Evolutionary conservation across 2,888 invertebrate genomes (phyloP), one percentile per base, ranked within the genome.

Genomic region (Liopterus haemorrhoidalis): DNA sequence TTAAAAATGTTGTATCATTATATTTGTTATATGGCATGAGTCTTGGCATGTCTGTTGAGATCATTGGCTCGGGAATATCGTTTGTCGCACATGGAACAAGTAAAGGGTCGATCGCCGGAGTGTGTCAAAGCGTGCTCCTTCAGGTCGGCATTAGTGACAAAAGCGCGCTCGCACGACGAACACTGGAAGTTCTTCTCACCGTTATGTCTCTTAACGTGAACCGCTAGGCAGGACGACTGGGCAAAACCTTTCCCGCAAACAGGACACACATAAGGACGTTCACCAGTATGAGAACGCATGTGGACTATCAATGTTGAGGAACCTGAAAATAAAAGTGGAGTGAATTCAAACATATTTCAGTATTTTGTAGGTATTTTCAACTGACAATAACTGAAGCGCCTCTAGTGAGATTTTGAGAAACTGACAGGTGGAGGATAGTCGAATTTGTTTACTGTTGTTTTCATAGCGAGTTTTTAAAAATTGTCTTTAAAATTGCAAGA

Each of bases 271-370:
- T 68, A 69, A 1, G 67, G 68, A 15, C 44, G 28, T 22, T 49
- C 69, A 1, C 68, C 68, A 2, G 67, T 68, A 49, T 68, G 67
- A 1, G 65, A 64, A 39, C 67, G 49, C 25, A 64, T 57, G 49
- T 69, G 68, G 9, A 66, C 64, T 41, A 64, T 65, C 36, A 68
- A 53, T 3, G 66, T 64, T 52, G 67, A 67, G 2, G 67, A 67
- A 18, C 68, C 67, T 42, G 67, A 67, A 52, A 66, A 69, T 58
- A 61, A 67, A n/a, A n/a, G n/a, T n/a, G n/a, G n/a, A n/a, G n/a
- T n/a, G n/a, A n/a, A n/a, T n/a, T n/a, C n/a, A n/a, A n/a, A n/a
- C n/a, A n/a, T n/a, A n/a, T n/a, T n/a, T n/a, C n/a, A n/a, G n/a
- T n/a, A n/a, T n/a, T n/a, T n/a, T n/a, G n/a, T n/a, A n/a, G n/a